phyloP scores from a whole-genome alignment of 2,113 vertebrate genomes.

The Spilogale gracilis region DNA sequence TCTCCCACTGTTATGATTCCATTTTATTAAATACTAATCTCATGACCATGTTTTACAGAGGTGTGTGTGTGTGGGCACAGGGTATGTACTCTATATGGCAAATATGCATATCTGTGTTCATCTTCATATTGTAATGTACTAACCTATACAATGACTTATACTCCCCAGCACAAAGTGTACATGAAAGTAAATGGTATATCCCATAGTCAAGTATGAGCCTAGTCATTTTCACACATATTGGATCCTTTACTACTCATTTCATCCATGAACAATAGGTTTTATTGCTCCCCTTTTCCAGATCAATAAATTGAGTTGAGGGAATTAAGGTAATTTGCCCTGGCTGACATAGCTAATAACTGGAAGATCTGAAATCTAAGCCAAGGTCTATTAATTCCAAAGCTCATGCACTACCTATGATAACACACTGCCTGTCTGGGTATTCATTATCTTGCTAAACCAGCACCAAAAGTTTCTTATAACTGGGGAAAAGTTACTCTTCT shows the following conservation, averaged over 20 bases:
- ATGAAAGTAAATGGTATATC: not conserved
- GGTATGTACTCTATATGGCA: not conserved
- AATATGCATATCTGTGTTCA: not conserved
- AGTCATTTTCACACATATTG: not conserved
- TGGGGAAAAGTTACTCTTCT: not conserved
- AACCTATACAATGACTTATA: not conserved
- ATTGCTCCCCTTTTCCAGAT: not conserved
- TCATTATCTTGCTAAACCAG: not conserved
- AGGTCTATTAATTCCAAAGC: not conserved
- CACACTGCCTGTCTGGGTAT: not conserved
- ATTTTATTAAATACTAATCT: not conserved
- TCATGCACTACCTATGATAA: not conserved
- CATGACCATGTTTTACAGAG: not conserved
- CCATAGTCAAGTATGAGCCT: not conserved
- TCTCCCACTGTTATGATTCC: not conserved
- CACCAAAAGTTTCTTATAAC: not conserved
- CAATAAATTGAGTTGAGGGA: not conserved
- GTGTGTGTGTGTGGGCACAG: not conserved
- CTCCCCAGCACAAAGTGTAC: fast-evolving
- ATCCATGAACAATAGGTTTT: not conserved
- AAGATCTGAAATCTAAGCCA: not conserved
- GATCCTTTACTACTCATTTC: not conserved
- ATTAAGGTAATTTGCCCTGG: not conserved
- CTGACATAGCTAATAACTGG: not conserved
- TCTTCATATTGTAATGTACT: not conserved